Evolutionary conservation across 2,797 vertebrate genomes (phyloP).

Genomic region (Bradypodion ventrale): DNA sequence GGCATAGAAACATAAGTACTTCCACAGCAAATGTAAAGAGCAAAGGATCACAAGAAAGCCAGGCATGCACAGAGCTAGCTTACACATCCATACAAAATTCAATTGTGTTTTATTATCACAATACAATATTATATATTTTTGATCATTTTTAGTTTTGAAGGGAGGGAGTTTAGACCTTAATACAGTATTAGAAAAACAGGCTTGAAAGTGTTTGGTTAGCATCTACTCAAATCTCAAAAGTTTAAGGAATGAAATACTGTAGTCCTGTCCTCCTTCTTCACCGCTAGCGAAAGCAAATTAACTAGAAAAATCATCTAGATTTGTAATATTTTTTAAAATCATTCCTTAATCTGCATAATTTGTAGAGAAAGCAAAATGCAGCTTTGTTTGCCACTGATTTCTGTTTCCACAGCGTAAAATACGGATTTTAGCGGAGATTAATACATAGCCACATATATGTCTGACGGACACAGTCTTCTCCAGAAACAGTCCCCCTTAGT

Average conservation of each 20-base stretch:
- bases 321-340: too few species aligned
- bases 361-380: background rate
- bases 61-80: background rate
- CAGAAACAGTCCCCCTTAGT: background rate
- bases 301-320: background rate
- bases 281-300: background rate
- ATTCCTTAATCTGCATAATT: background rate
- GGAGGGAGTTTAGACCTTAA: background rate
- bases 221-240: background rate
- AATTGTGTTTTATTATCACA: too few species aligned
- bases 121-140: background rate
- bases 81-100: too few species aligned
- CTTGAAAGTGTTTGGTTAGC: background rate
- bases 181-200: background rate
- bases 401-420: background rate
- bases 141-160: background rate
- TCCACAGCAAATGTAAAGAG: background rate
- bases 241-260: background rate
- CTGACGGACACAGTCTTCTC: background rate
- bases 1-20: background rate
- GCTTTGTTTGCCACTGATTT: background rate
- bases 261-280: background rate
- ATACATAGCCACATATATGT: background rate
- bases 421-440: background rate
- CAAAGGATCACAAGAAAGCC: background rate